Base-by-base conservation (phyloP, 2,797 vertebrate genomes). In the Heliangelus exortis region DNA sequence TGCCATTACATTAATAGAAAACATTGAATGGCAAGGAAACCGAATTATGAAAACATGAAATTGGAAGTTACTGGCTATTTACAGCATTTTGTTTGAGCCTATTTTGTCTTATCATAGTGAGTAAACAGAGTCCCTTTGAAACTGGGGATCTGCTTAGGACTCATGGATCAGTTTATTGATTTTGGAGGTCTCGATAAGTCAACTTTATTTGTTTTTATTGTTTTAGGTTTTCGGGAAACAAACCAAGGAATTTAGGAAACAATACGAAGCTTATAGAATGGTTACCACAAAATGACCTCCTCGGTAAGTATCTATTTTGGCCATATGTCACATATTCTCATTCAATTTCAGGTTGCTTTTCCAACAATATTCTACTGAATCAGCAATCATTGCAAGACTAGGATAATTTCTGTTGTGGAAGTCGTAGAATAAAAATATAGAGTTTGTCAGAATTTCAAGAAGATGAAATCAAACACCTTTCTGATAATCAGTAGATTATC, bases 221-320 rank as follows among this genome's bases (percentile, higher is more conserved):
- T 91, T 96, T 65, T 92, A 99, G 99, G 96, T 99, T 99, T 98
- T 99, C 99, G 83, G 99, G 99, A 96, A 98, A 98, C 69, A 98
- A 98, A 89, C 99, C 99, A 53, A 98, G 97, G 96, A 99, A 99
- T 97, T 98, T 99, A 78, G 99, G 99, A 88, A 99, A 99, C 97
- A 99, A 99, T 96, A 99, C 99, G 19, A 99, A 99, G 95, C 99
- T 99, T 48, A 98, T 99, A 92, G 99, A 99, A 63, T 99, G 99
- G 99, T 98, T 99, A 98, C 99, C 99, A 31, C 99, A 99, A 95
- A 99, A 99, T 15, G 99, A 99, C 95, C 97, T 99, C 79, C 97
- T 99, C 87, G 99, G 99, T 99, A 95, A 98, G 99, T 97, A 59
- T 45, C 41, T n/a, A 2, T 75, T 88, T 9, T 73, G 20, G 14